Conservation (phyloP, 2,113 vertebrate genomes). For the Leiothrix lutea region DNA sequence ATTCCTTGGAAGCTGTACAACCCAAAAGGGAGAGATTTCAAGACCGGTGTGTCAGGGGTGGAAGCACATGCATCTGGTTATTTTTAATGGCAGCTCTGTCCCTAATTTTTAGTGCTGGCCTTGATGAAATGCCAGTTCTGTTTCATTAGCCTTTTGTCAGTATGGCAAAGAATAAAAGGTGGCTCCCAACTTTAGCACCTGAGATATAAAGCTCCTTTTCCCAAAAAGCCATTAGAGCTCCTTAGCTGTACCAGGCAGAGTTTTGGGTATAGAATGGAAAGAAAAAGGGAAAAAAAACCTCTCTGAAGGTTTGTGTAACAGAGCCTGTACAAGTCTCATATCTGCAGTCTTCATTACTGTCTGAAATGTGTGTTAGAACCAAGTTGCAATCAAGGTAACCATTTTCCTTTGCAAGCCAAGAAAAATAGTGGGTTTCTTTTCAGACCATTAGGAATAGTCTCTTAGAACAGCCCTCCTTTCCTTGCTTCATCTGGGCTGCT, state of each 20-base stretch:
- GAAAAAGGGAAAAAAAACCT: not conserved
- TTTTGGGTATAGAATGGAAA: not conserved
- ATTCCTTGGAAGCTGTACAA: constrained; percentile 57
- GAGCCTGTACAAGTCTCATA: not conserved
- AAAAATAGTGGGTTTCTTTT: constrained; percentile 58
- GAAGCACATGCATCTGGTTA: constrained; percentile 53
- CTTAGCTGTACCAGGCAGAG: not conserved
- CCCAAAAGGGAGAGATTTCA: constrained; percentile 62
- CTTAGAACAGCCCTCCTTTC: constrained; percentile 23
- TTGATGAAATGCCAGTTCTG: constrained; percentile 43
- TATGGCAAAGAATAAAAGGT: not conserved
- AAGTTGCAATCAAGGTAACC: constrained; percentile 55
- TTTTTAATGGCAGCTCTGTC: constrained; percentile 61
- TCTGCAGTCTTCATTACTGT: constrained; percentile 49
- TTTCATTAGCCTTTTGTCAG: constrained; percentile 36
- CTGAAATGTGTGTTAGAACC: constrained; percentile 37
- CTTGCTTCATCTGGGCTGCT: constrained; percentile 14
- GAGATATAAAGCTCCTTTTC: not conserved
- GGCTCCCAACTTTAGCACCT: not conserved
- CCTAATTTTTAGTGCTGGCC: constrained; percentile 41
- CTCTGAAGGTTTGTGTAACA: not conserved
- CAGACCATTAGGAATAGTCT: constrained; percentile 56
- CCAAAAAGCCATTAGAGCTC: not conserved
- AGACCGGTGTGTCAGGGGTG: constrained; percentile 45
- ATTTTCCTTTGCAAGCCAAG: constrained; percentile 48